phyloP scores from a whole-genome alignment of 2,113 vertebrate genomes.

The Delphinapterus leucas region DNA sequence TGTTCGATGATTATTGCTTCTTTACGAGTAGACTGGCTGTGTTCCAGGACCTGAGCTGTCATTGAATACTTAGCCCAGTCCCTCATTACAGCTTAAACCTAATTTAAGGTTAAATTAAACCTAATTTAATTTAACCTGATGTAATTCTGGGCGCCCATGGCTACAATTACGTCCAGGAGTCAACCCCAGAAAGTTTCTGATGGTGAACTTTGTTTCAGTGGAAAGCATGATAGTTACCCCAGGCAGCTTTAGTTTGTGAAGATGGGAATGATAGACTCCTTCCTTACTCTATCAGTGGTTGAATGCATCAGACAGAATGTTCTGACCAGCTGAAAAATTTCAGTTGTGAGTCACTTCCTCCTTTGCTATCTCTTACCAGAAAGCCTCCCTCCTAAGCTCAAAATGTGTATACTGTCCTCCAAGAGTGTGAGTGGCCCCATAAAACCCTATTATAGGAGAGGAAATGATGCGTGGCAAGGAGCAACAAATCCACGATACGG shows the following conservation, averaged over 20 bases:
- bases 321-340: conserved; percentile 46
- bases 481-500: neutral
- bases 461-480: neutral
- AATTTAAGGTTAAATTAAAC: neutral
- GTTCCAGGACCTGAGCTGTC: neutral
- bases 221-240: neutral
- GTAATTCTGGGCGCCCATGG: neutral
- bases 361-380: neutral
- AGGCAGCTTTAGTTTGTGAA: neutral
- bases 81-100: neutral
- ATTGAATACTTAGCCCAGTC: conserved; percentile 38
- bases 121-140: too few relatives aligned
- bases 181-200: neutral
- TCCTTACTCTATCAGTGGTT: conserved; percentile 14
- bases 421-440: neutral
- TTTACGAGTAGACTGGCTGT: neutral
- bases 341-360: conserved; percentile 58
- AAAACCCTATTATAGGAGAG: neutral
- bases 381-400: neutral
- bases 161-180: neutral
- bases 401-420: neutral
- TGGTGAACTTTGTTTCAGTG: conserved; percentile 18
- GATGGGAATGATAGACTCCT: neutral
- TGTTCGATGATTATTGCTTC: conserved; percentile 25
- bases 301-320: conserved; percentile 40